Evolutionary conservation across 2,888 invertebrate genomes (phyloP), one percentile per base, ranked within the genome.

Genomic region (Stenichneumon culpator): DNA sequence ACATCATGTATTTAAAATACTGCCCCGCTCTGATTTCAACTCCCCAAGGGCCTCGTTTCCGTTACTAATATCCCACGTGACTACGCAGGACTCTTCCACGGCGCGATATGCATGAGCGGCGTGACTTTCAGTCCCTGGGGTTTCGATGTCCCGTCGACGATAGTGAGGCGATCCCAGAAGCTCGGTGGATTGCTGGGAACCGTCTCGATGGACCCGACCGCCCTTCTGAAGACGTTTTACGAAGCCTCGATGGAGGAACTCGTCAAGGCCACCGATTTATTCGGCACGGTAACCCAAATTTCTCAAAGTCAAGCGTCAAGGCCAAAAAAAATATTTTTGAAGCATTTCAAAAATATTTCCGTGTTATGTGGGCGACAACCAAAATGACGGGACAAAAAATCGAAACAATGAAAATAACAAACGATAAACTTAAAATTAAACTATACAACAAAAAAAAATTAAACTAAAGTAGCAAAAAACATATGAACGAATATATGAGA

Each of bases 21-120:
- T 32, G 32, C 32, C 32, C 5, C 5, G 6, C 32, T 32, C 5
- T 32, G 32, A 32, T 32, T 32, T 32, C 32, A 32, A 32, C 32
- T 6, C 32, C 32, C 32, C 32, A 32, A 32, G 6, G 5, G 32
- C 5, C 32, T 32, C 32, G n/a, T 50, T 14, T 50, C 4, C 5
- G 5, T n/a, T n/a, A 0, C 14, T n/a, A 14, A 50, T 16, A 50
- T 50, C 1, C 50, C n/a, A 36, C n/a, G n/a, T n/a, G 50, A 50
- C 9, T n/a, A 9, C 36, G 36, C 36, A 36, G 36, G 36, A 9
- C 36, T 36, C 44, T 96, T 95, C 82, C 95, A 95, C 83, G 95
- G 94, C 92, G 95, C 94, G 0, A 95, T 95, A 80, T 94, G 95
- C 9, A 95, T 95, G 89, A 95, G 95, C n/a, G 95, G 95, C 0